These are phyloP conservation scores for Chamaetylas fuelleborni DNA, from an alignment of 2,113 vertebrate genomes.

Conservation along the genomic window DNA sequence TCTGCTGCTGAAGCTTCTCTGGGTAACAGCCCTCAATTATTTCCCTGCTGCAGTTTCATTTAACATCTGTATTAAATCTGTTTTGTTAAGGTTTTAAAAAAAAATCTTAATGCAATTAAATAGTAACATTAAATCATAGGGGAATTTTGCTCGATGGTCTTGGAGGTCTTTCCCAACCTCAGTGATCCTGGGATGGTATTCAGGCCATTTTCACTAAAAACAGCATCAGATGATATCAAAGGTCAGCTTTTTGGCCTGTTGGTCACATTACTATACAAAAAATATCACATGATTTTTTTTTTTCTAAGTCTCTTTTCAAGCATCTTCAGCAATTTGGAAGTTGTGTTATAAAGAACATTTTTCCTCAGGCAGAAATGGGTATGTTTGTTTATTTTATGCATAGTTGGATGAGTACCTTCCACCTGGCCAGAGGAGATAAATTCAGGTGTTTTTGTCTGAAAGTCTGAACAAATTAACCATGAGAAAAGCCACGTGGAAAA, in stretches of 20 bases:
- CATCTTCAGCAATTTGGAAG: neutral
- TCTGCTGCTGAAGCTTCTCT: neutral
- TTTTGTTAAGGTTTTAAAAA: neutral
- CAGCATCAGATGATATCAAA: accelerated
- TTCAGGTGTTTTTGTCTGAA: neutral
- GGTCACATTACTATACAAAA: neutral
- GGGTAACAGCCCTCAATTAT: neutral
- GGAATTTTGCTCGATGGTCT: accelerated
- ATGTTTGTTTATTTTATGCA: neutral
- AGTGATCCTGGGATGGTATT: accelerated
- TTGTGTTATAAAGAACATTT: neutral
- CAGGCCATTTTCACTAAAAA: neutral
- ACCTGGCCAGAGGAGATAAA: neutral
- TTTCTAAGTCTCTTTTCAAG: neutral
- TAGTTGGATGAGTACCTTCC: neutral
- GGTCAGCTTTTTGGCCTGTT: neutral
- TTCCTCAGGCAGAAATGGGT: neutral
- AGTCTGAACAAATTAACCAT: neutral
- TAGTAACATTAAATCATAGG: neutral
- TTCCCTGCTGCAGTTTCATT: neutral
- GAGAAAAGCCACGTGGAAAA: neutral
- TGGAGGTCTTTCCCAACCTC: neutral
- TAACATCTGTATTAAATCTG: neutral
- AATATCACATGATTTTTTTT: neutral
- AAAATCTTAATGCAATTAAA: neutral